A percentile compares a stretch with the other conserved stretches of the same genome.
Conservation (phyloP, 1,140 invertebrate genomes). For the Antheraea pernyi region DNA sequence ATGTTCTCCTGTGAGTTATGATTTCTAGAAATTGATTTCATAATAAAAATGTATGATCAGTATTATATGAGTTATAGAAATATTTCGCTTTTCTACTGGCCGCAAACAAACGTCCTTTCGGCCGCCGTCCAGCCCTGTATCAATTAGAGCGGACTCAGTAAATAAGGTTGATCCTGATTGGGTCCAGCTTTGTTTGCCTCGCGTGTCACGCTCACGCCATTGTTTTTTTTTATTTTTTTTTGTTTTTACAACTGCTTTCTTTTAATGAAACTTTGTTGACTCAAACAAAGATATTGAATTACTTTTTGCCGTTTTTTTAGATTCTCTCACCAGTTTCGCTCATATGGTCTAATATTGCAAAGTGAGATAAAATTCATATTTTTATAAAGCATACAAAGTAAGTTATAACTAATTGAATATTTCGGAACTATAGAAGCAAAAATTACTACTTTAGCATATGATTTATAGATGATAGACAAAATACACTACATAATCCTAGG, state of each 20-base stretch:
- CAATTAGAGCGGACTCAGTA: constrained; percentile 49
- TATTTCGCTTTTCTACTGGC: constrained; percentile 20
- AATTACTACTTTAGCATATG: too few relatives aligned
- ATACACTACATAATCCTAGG: too few relatives aligned
- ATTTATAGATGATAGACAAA: too few relatives aligned
- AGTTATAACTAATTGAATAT: too few relatives aligned
- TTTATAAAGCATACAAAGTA: not conserved
- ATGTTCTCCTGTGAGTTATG: too few relatives aligned
- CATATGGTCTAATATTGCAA: not conserved
- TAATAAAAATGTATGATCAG: too few relatives aligned
- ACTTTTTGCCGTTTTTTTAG: not conserved
- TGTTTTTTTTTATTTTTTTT: constrained; percentile 17
- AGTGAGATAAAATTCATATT: not conserved
- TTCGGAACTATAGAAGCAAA: too few relatives aligned
- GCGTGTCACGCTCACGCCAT: constrained; percentile 12
- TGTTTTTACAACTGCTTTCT: not conserved
- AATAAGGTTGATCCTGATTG: constrained; percentile 53
- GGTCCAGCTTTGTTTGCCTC: constrained; percentile 39
- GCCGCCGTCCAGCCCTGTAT: constrained; percentile 37
- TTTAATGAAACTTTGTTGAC: constrained; percentile 3
- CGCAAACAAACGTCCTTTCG: constrained; percentile 21
- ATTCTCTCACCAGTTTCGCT: not conserved
- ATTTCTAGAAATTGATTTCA: too few relatives aligned
- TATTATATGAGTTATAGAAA: not conserved
- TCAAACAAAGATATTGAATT: not conserved